phyloP scores from a whole-genome alignment of 2,113 vertebrate genomes.

The Gallinago media region DNA sequence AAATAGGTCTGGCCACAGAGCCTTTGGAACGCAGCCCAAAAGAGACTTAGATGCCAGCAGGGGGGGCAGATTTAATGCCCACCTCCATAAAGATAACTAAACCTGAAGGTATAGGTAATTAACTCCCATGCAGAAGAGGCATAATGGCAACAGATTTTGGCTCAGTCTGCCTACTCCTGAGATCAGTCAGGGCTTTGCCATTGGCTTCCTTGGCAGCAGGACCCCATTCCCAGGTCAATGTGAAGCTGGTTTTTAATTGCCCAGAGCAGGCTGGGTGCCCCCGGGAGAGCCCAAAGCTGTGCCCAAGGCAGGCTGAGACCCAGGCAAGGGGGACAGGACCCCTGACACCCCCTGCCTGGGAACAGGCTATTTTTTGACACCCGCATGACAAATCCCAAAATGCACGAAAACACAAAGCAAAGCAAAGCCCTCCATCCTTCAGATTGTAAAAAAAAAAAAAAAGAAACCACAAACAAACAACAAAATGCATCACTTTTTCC shows the following conservation, averaged over 20 bases:
- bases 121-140: neutral
- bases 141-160: neutral
- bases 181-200: neutral
- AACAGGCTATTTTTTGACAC: neutral
- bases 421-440: neutral
- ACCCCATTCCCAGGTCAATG: neutral
- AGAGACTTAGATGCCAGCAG: neutral
- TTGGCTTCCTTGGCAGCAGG: neutral
- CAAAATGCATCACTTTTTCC: neutral
- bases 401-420: neutral
- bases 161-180: neutral
- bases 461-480: no score
- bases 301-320: neutral
- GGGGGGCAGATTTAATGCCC: neutral
- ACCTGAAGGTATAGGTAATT: neutral
- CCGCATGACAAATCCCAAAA: neutral
- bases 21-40: neutral
- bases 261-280: neutral
- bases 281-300: neutral
- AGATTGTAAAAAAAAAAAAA: neutral
- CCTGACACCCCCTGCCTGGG: neutral
- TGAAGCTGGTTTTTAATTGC: neutral
- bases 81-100: neutral
- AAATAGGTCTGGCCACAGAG: neutral
- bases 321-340: rapidly evolving